Evolutionary conservation across 2,797 vertebrate species (phyloP).

Genomic region (Craterocephalus amniculus): DNA sequence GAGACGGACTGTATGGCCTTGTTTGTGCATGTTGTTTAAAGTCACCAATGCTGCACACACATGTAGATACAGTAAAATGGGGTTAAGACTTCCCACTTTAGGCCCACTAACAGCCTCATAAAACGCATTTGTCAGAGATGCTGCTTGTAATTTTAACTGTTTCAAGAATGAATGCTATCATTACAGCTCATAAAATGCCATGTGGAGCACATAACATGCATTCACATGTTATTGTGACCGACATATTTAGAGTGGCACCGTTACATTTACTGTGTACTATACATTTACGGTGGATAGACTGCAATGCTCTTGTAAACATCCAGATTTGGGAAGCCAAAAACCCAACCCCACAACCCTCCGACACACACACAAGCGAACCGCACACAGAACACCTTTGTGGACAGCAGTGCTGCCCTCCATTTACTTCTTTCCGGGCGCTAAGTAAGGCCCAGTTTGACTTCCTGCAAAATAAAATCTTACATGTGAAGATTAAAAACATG

Average conservation of each 20-base stretch:
- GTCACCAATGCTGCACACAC: conserved; percentile 28
- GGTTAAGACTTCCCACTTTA: conserved; percentile 21
- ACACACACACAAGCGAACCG: conserved; percentile 10
- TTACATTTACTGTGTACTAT: conserved; percentile 52
- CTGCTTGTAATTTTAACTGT: conserved; percentile 31
- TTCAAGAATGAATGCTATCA: conserved; percentile 30
- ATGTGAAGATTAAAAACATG: conserved; percentile 41
- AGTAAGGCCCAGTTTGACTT: conserved; percentile 51
- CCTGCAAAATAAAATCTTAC: conserved; percentile 51
- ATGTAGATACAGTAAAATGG: conserved; percentile 28
- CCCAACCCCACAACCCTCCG: conserved; percentile 2
- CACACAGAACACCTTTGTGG: conserved; percentile 50
- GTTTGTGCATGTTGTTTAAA: conserved; percentile 43
- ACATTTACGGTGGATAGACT: conserved; percentile 33
- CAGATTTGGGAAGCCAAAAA: conserved; percentile 28
- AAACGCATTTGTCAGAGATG: conserved; percentile 26
- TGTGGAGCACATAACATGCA: conserved; percentile 12
- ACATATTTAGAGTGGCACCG: conserved; percentile 41
- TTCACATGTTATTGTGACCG: conserved; percentile 24
- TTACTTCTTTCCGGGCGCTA: conserved; percentile 27
- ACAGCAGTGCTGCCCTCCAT: conserved; percentile 34
- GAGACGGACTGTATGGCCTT: conserved; percentile 44
- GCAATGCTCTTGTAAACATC: conserved; percentile 56
- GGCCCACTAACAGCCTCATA: conserved; percentile 24
- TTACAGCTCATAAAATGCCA: conserved; percentile 32